Evolutionary conservation across 1,140 invertebrate genomes (phyloP).

Genomic region (Trichomalopsis sarcophagae): DNA sequence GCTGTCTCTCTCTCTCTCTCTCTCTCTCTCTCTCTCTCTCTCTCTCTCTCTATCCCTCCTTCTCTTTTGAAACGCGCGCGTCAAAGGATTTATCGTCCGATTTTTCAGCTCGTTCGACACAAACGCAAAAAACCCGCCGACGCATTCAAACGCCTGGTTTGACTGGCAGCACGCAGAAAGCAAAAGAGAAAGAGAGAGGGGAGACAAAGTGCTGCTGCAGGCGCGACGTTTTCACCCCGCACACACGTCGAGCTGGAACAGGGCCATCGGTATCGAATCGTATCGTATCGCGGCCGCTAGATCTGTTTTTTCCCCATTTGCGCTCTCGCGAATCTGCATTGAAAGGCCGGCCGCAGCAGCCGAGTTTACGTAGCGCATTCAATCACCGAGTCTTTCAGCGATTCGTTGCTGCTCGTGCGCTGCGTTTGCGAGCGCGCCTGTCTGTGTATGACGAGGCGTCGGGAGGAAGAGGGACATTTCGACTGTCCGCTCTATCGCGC

Average conservation of each 20-base stretch:
- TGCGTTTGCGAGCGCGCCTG: neutral
- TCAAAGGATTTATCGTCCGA: slow-evolving; percentile 37
- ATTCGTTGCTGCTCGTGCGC: neutral
- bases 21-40: neutral
- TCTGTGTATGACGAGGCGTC: neutral
- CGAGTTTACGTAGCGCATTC: slow-evolving; percentile 43
- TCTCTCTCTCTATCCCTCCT: neutral
- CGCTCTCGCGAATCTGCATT: slow-evolving; percentile 16
- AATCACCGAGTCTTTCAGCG: slow-evolving; percentile 49
- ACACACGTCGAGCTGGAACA: neutral
- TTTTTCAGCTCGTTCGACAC: slow-evolving; percentile 48
- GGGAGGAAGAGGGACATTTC: slow-evolving; percentile 13
- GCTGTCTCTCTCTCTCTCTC: neutral
- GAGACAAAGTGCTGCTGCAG: slow-evolving; percentile 22
- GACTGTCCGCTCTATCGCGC: slow-evolving; percentile 27
- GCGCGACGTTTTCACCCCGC: slow-evolving; percentile 2
- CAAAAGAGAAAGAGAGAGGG: slow-evolving; percentile 14
- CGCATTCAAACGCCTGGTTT: neutral
- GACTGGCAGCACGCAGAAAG: slow-evolving; percentile 6
- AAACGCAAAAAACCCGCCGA: neutral
- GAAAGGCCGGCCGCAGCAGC: slow-evolving; percentile 27
- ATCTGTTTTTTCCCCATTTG: slow-evolving; percentile 29
- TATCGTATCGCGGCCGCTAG: slow-evolving; percentile 2
- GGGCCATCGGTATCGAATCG: slow-evolving; percentile 14
- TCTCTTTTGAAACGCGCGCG: neutral